These are phyloP conservation scores for Acromyrmex echinatior DNA, from an alignment of 1,140 invertebrate species.

Conservation along the genomic window DNA sequence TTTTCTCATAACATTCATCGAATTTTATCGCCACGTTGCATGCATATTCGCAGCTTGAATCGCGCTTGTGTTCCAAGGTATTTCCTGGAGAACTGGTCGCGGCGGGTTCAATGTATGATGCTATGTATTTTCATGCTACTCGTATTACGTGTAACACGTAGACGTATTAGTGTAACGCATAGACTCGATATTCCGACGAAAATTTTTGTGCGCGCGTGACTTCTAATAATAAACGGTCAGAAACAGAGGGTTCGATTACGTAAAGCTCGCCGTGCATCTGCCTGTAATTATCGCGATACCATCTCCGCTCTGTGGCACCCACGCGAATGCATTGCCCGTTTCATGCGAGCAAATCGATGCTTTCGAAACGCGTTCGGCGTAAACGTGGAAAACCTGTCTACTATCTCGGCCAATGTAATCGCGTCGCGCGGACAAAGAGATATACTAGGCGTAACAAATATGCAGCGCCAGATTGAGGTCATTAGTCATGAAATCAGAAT, in stretches of 20 bases:
- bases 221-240: slow-evolving; percentile 52
- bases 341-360: not conserved
- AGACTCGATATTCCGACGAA: slow-evolving; percentile 1
- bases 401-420: slow-evolving; percentile 34
- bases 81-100: not conserved
- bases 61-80: not conserved
- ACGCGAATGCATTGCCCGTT: not conserved
- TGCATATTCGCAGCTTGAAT: not conserved
- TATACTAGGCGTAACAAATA: not conserved
- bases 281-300: slow-evolving; percentile 30
- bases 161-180: not conserved
- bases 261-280: slow-evolving; percentile 55
- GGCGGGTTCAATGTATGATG: not conserved
- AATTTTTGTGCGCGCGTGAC: not conserved
- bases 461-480: slow-evolving; percentile 8
- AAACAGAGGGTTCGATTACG: slow-evolving; percentile 33
- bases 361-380: not conserved
- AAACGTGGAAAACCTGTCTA: not conserved
- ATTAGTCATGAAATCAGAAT: slow-evolving; percentile 36
- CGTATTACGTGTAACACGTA: not conserved
- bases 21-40: too few species aligned
- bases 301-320: not conserved
- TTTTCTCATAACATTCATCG: too few species aligned
- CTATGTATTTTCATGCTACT: not conserved
- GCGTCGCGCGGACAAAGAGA: slow-evolving; percentile 13